Percentiles rank a stretch among this genome's conserved stretches.
phyloP scores from a whole-genome alignment of 2,888 invertebrate species.

The Hydroisotoma schaefferi region DNA sequence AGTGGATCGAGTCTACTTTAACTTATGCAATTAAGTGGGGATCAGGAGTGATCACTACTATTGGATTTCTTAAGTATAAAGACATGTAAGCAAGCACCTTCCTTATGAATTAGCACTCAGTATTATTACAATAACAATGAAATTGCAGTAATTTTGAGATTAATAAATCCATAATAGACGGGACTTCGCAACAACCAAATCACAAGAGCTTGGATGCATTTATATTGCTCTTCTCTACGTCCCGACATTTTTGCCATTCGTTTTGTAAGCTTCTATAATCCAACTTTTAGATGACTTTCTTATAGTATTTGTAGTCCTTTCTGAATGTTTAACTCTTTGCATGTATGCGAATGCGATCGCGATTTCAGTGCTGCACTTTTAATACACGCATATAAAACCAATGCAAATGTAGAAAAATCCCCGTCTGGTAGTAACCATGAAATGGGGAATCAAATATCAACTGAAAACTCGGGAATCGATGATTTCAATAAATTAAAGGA shows the following conservation, averaged over 20 bases:
- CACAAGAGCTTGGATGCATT: background rate
- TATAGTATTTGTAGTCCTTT: no score
- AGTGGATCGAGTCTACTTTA: background rate
- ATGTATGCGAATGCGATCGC: no score
- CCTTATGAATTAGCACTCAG: background rate
- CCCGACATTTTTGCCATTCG: slow-evolving; percentile 8
- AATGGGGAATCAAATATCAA: no score
- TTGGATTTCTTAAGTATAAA: slow-evolving; percentile 2
- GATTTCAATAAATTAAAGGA: slow-evolving; percentile 3
- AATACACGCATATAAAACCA: background rate
- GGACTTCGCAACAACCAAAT: background rate
- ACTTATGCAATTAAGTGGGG: slow-evolving; percentile 2
- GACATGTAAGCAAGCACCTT: slow-evolving; percentile 5
- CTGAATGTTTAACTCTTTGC: no score
- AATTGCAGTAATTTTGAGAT: no score
- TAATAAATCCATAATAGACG: background rate
- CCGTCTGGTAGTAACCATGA: no score
- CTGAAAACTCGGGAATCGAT: no score
- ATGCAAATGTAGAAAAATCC: no score
- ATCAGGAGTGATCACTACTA: background rate
- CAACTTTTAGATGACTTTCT: no score
- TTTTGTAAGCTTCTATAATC: no score
- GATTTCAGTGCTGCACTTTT: no score
- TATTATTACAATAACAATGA: no score
- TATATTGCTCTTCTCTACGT: background rate